phyloP scores from a whole-genome alignment of 2,888 invertebrate species.

The Pantelozetes paolii region DNA sequence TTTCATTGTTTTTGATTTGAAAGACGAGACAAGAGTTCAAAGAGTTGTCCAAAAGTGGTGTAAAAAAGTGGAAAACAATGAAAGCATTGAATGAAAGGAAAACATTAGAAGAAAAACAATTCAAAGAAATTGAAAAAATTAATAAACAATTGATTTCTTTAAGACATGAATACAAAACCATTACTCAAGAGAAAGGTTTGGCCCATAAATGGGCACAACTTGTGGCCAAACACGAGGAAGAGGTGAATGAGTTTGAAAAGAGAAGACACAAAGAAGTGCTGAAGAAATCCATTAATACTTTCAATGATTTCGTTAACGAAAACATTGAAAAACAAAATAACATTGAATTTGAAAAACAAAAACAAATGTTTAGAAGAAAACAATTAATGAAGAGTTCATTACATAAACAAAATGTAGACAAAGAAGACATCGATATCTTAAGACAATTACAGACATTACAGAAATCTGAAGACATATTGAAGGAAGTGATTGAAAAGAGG shows the following conservation, averaged over 20 bases:
- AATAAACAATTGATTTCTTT: neutral
- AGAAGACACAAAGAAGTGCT: neutral
- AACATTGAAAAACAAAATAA: neutral
- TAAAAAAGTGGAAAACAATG: neutral
- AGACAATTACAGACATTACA: neutral
- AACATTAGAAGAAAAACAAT: neutral
- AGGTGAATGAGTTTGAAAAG: neutral
- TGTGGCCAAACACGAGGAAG: neutral
- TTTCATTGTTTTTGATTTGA: neutral
- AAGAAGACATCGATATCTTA: constrained; percentile 13
- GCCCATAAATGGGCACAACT: constrained; percentile 5
- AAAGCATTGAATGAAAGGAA: neutral
- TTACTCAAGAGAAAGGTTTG: neutral
- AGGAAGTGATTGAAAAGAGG: constrained; percentile 5
- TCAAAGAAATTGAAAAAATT: constrained; percentile 2
- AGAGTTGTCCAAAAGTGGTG: neutral
- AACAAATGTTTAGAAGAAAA: neutral
- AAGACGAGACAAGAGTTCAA: constrained; percentile 20
- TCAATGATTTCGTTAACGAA: neutral
- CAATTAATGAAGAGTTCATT: constrained; percentile 28
- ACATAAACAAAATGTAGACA: neutral
- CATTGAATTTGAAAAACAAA: neutral
- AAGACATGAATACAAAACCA: neutral
- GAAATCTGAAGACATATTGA: neutral
- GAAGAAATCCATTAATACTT: neutral